Evolutionary conservation across 2,797 vertebrate species (phyloP).

Genomic region (Leptodactylus fallax): DNA sequence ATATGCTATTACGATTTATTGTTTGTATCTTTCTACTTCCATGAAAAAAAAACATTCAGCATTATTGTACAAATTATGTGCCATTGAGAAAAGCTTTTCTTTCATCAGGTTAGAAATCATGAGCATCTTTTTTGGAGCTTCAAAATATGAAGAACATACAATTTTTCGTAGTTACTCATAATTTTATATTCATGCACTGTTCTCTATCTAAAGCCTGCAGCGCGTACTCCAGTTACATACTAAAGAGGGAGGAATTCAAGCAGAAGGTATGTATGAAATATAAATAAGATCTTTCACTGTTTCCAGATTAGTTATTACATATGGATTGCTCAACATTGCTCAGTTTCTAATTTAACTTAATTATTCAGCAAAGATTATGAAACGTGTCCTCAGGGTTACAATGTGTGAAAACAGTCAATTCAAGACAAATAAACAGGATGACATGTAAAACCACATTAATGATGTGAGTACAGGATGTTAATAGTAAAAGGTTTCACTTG

Average conservation of each 20-base stretch:
- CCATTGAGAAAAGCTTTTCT: background rate
- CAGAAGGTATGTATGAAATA: constrained; percentile 51
- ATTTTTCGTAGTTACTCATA: constrained; percentile 35
- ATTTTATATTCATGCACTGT: constrained; percentile 31
- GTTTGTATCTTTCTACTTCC: background rate
- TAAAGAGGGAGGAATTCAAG: constrained; percentile 51
- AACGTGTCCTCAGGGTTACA: constrained; percentile 35
- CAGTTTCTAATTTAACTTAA: constrained; percentile 46
- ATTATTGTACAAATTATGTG: background rate
- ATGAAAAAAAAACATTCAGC: background rate
- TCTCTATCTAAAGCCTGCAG: constrained; percentile 37
- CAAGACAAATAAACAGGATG: background rate
- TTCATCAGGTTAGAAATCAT: background rate
- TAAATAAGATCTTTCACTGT: constrained; percentile 47
- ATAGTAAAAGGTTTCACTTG: too few species aligned
- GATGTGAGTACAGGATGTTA: too few species aligned
- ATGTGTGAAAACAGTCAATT: constrained; percentile 26
- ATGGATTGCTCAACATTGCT: constrained; percentile 37
- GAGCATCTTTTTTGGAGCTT: background rate
- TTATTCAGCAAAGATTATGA: constrained; percentile 47
- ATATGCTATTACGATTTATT: background rate
- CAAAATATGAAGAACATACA: background rate
- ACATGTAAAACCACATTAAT: background rate
- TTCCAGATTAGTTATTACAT: constrained; percentile 41
- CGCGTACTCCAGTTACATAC: constrained; percentile 51